Percentiles rank a stretch among this genome's conserved stretches.
These are phyloP conservation scores for Maniola jurtina DNA, from an alignment of 1,140 invertebrate genomes.

Conservation along the genomic window DNA sequence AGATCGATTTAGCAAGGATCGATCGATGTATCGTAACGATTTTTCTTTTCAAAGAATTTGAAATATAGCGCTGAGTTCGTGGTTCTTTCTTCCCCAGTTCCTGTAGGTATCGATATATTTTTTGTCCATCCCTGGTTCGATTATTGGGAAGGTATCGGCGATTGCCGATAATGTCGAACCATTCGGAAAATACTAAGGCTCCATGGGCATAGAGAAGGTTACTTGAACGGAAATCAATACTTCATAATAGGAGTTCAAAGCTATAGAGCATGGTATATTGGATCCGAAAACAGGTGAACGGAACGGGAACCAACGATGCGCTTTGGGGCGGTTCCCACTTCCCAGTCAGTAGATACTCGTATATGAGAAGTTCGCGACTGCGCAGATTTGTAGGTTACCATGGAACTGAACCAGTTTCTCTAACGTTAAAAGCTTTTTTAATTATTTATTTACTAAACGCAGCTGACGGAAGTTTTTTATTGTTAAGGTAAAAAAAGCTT, in stretches of 20 bases:
- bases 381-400: neutral
- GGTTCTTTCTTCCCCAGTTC: too few species aligned
- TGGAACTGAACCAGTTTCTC: too few species aligned
- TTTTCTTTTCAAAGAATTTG: too few species aligned
- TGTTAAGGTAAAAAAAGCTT: too few species aligned
- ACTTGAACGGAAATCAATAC: conserved; percentile 77
- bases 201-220: conserved; percentile 59
- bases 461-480: too few species aligned
- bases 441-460: too few species aligned
- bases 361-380: neutral
- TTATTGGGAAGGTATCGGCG: conserved; percentile 68
- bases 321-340: conserved; percentile 5
- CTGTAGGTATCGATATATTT: too few species aligned
- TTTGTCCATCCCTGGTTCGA: conserved; percentile 9
- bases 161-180: conserved; percentile 78
- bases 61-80: too few species aligned
- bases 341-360: neutral
- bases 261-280: conserved; percentile 56
- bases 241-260: conserved; percentile 62
- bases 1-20: too few species aligned
- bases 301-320: conserved; percentile 5
- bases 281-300: conserved; percentile 48
- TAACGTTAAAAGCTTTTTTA: too few species aligned
- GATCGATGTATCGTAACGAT: too few species aligned
- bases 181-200: conserved; percentile 78